A percentile compares a stretch with the other conserved stretches of the same genome.
Conservation (phyloP, 2,888 invertebrate species). For the Athalia rosae region DNA sequence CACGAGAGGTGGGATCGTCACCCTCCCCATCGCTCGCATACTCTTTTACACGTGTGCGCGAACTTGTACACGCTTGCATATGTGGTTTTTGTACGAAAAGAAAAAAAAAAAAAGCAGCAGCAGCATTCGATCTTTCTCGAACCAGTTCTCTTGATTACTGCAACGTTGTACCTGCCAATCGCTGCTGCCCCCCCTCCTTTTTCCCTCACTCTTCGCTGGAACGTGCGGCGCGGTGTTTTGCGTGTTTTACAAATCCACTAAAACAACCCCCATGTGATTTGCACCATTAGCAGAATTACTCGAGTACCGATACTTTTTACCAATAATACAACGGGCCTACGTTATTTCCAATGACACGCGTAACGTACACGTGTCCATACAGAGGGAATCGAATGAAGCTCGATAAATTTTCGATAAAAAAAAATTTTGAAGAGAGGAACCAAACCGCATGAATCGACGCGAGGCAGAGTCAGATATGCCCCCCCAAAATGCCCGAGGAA, state of each 20-base stretch:
- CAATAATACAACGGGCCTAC: too few species aligned
- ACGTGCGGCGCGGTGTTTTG: background rate
- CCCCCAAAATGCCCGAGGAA: background rate
- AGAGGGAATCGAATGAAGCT: too few species aligned
- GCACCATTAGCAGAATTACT: constrained; percentile 34
- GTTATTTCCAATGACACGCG: too few species aligned
- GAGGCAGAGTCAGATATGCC: background rate
- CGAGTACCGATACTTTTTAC: background rate
- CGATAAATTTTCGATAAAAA: too few species aligned
- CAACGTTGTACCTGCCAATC: constrained; percentile 33
- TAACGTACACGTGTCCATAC: too few species aligned
- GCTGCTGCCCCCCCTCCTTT: background rate
- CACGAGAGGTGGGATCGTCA: too few species aligned
- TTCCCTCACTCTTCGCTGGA: too few species aligned
- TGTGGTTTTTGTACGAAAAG: background rate
- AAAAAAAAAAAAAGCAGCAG: background rate
- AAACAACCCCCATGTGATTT: constrained; percentile 14
- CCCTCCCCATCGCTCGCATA: too few species aligned
- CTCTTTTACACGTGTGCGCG: too few species aligned
- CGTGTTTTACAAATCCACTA: constrained; percentile 22
- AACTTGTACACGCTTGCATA: background rate
- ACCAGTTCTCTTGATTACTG: constrained; percentile 18
- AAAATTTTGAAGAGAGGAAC: too few species aligned
- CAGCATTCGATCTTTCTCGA: background rate
- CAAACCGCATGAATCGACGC: too few species aligned